Base-by-base conservation (phyloP, 1,140 invertebrate genomes). In the Ceratoteleas bidentatus region DNA sequence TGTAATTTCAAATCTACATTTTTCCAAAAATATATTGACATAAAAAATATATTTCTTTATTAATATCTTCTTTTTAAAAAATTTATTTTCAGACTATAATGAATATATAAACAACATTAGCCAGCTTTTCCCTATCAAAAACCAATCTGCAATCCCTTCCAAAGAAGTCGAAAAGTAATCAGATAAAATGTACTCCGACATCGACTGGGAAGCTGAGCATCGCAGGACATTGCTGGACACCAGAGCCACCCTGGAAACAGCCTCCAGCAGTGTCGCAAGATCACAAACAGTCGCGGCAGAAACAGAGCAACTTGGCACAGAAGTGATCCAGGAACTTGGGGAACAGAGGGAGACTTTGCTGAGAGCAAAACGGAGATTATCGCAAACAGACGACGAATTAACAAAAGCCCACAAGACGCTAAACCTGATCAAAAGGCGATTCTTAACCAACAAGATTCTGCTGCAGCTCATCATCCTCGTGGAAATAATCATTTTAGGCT, bases 271-370 rank as follows among this genome's bases (percentile, higher is more conserved):
- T 78, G 91, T 96, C 10, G 92, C 92, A 1, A 91, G 95, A 72
- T 95, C 95, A 2, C 94, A 95, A 75, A 93, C 94, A 83, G 92
- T 96, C 53, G 95, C 96, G 10, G 92, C 94, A 7, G 96, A 97
- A 87, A 96, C 95, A 0, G 96, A 97, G 89, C 92, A 94, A 84
- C 93, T 97, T 79, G 96, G 96, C 0, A 94, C 93, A 3, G 95
- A 95, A 87, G 95, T 96, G 6, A 92, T 96, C n/a, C 92, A 92
- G 58, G 94, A 95, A 84, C 86, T 95, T 16, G 93, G 93, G 1
- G 89, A 87, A 65, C 95, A 95, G 86, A 89, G 95, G 76, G 95
- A 95, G 83, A 88, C 93, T 10, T 88, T 96, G 9, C 84, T 93
- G 3, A 84, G 94, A 75, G 94, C 94, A 10, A 93, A 93, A 86